phyloP scores from a whole-genome alignment of 2,888 invertebrate species.

The Hypselothyrea guttata region DNA sequence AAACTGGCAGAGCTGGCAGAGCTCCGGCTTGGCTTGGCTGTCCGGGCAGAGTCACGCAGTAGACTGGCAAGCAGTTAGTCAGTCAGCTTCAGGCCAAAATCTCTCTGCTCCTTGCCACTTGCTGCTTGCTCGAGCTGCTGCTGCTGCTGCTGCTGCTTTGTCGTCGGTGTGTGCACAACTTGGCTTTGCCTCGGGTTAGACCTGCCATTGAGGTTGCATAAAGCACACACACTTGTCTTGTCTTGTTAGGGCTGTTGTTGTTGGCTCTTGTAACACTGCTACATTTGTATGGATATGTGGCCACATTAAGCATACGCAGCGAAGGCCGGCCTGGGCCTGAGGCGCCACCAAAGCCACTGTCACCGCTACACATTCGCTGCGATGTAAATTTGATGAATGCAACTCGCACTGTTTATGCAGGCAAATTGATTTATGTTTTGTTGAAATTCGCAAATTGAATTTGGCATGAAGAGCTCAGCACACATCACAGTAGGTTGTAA shows the following conservation, averaged over 20 bases:
- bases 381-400: slow-evolving; percentile 51
- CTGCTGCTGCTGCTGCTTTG: slow-evolving; percentile 12
- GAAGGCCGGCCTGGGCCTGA: slow-evolving; percentile 51
- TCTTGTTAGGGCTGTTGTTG: slow-evolving; percentile 9
- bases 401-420: slow-evolving; percentile 43
- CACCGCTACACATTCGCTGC: slow-evolving; percentile 54
- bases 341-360: slow-evolving; percentile 13
- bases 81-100: slow-evolving; percentile 54
- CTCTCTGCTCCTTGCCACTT: background rate
- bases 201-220: slow-evolving; percentile 63
- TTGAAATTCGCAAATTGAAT: slow-evolving; percentile 54
- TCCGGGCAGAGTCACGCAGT: slow-evolving; percentile 21
- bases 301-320: slow-evolving; percentile 65
- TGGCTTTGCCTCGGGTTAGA: slow-evolving; percentile 38
- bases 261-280: slow-evolving; percentile 53
- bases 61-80: slow-evolving; percentile 44
- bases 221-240: slow-evolving; percentile 38
- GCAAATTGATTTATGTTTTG: slow-evolving; percentile 64
- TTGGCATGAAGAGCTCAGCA: slow-evolving; percentile 29
- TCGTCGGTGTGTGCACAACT: slow-evolving; percentile 44
- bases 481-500: slow-evolving; percentile 39
- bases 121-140: slow-evolving; percentile 1
- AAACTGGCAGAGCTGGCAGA: slow-evolving; percentile 3
- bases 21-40: background rate
- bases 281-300: slow-evolving; percentile 66